Percentiles rank a stretch among this genome's conserved stretches.
These are phyloP conservation scores for Cheilosia soror DNA, from an alignment of 2,888 invertebrate species.

Conservation along the genomic window DNA sequence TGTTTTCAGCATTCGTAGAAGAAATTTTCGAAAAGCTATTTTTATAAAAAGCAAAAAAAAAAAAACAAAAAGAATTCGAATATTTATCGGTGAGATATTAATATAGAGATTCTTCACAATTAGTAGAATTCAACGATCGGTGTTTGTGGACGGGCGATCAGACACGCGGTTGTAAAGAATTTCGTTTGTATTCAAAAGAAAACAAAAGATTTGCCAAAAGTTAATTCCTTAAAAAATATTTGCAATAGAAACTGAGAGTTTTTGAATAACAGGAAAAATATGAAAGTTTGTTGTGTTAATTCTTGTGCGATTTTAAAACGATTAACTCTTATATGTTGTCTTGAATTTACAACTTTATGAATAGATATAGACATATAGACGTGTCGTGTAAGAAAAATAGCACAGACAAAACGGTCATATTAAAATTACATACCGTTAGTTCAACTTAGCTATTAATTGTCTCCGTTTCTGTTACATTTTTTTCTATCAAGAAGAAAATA, in stretches of 20 bases:
- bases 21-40: constrained; percentile 70
- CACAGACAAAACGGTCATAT: constrained; percentile 16
- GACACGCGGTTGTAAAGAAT: constrained; percentile 37
- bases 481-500: constrained; percentile 21
- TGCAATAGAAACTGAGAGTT: constrained; percentile 4
- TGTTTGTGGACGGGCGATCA: constrained; percentile 50
- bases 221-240: constrained; percentile 25
- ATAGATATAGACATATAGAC: constrained; percentile 1
- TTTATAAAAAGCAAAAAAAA: constrained; percentile 66
- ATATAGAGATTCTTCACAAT: constrained; percentile 58
- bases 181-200: constrained; percentile 11
- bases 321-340: constrained; percentile 3
- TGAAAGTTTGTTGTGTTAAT: not conserved
- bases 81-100: constrained; percentile 71
- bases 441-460: constrained; percentile 4
- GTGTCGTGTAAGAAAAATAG: constrained; percentile 35
- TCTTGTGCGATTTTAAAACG: constrained; percentile 1
- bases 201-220: constrained; percentile 53
- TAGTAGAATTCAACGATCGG: constrained; percentile 58
- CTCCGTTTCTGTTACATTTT: constrained; percentile 9
- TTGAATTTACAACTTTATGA: constrained; percentile 2
- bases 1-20: constrained; percentile 54
- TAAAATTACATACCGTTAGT: constrained; percentile 24
- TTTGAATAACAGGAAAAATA: constrained; percentile 7
- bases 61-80: constrained; percentile 62